These are phyloP conservation scores for Oscheius sp. DNA, from an alignment of 2,888 invertebrate genomes.

Conservation along the genomic window DNA sequence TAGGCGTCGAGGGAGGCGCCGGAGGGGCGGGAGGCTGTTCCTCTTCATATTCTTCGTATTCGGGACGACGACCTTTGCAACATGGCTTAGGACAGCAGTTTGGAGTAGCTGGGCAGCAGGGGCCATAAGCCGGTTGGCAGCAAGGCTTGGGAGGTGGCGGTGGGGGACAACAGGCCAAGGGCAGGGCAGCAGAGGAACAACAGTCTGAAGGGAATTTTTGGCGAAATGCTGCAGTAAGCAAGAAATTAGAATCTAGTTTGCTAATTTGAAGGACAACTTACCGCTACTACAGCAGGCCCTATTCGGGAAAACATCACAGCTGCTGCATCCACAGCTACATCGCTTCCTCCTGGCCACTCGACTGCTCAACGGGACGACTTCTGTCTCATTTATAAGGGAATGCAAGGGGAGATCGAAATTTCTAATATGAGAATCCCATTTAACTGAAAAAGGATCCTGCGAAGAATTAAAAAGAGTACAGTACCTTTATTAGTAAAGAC, in stretches of 20 bases:
- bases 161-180: conserved; percentile 69
- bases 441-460: conserved; percentile 50
- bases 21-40: conserved; percentile 44
- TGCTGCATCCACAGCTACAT: conserved; percentile 67
- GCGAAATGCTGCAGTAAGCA: neutral
- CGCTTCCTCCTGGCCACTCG: conserved; percentile 51
- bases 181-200: conserved; percentile 59
- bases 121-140: conserved; percentile 65
- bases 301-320: conserved; percentile 67
- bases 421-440: conserved; percentile 58
- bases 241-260: no score
- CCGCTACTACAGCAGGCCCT: conserved; percentile 64
- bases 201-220: conserved; percentile 53
- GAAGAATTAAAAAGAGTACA: no score
- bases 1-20: conserved; percentile 59
- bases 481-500: conserved; percentile 39
- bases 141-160: conserved; percentile 69
- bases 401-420: conserved; percentile 54
- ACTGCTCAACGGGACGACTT: conserved; percentile 47
- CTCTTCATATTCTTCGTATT: conserved; percentile 63
- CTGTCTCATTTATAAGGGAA: conserved; percentile 55
- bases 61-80: conserved; percentile 63
- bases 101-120: conserved; percentile 67
- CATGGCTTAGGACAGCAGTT: conserved; percentile 66
- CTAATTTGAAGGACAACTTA: no score